These are phyloP conservation scores for Lepidurus arcticus DNA, from an alignment of 1,140 invertebrate species.

Conservation along the genomic window DNA sequence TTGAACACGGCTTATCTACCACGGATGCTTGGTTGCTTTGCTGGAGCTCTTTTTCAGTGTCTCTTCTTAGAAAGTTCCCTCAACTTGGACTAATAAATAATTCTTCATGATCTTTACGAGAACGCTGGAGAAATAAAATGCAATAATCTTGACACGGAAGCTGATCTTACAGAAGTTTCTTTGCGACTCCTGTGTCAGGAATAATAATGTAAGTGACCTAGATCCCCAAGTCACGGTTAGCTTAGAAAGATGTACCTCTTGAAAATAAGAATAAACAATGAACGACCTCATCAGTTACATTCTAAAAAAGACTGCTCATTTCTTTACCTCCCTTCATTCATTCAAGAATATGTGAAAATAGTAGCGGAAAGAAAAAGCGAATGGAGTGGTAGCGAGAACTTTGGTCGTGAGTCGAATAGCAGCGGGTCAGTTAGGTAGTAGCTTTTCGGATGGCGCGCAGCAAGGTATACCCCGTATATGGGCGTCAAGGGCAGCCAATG, in stretches of 20 bases:
- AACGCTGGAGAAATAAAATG: neutral
- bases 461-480: conserved; percentile 9
- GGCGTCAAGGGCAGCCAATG: neutral
- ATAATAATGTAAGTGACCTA: neutral
- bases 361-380: neutral
- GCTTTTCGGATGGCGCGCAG: conserved; percentile 10
- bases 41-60: neutral
- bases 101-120: neutral
- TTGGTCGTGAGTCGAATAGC: neutral
- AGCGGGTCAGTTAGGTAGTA: neutral
- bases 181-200: neutral
- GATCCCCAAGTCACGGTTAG: too few species aligned
- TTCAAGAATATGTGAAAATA: too few species aligned
- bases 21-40: neutral
- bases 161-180: neutral
- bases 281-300: too few species aligned
- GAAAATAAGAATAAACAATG: too few species aligned
- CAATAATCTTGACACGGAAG: neutral
- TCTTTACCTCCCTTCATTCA: too few species aligned
- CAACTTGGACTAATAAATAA: neutral
- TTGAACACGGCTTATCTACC: conserved; percentile 11
- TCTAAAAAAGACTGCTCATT: too few species aligned
- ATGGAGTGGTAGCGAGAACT: neutral
- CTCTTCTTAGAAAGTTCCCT: neutral
- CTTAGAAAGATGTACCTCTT: too few species aligned